phyloP scores from a whole-genome alignment of 2,113 vertebrate species.

The Melanostigma gelatinosum region DNA sequence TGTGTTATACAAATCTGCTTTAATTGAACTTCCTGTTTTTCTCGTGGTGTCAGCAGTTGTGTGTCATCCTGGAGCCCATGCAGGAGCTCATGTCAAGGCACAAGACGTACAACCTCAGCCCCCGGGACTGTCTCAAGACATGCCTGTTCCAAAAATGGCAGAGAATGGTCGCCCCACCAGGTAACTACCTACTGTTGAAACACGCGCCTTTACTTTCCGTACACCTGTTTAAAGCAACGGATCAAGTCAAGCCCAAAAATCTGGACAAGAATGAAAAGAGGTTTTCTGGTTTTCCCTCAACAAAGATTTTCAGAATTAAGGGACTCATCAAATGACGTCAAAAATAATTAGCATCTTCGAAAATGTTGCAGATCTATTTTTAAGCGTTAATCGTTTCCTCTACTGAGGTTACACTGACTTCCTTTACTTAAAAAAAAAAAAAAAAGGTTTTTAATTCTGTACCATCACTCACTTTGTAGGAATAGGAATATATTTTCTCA shows the following conservation, averaged over 20 bases:
- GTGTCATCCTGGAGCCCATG: constrained; percentile 99
- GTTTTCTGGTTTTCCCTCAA: not conserved
- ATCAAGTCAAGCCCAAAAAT: not conserved
- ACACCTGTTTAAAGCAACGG: not conserved
- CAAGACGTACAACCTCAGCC: constrained; percentile 99
- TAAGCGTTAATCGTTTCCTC: constrained; percentile 14
- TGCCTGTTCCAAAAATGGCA: constrained; percentile 99
- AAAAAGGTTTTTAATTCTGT: constrained; percentile 30
- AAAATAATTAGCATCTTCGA: constrained; percentile 5
- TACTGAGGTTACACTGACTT: constrained; percentile 27
- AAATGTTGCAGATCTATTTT: constrained; percentile 15
- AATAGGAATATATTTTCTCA: constrained; percentile 38
- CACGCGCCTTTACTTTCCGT: not conserved
- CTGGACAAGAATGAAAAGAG: not conserved
- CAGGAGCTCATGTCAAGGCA: constrained; percentile 99
- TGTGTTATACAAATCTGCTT: constrained; percentile 16
- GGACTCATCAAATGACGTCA: constrained; percentile 3
- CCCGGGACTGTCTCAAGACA: constrained; percentile 98
- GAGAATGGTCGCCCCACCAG: constrained; percentile 99
- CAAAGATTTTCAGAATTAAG: not conserved
- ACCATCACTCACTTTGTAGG: constrained; percentile 39
- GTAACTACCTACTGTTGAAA: constrained; percentile 75
- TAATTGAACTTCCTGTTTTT: not conserved
- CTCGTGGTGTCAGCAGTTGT: constrained; percentile 87
- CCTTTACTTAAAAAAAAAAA: constrained; percentile 13